Conservation (phyloP, 2,113 vertebrate species). For the Pelobates fuscus region DNA sequence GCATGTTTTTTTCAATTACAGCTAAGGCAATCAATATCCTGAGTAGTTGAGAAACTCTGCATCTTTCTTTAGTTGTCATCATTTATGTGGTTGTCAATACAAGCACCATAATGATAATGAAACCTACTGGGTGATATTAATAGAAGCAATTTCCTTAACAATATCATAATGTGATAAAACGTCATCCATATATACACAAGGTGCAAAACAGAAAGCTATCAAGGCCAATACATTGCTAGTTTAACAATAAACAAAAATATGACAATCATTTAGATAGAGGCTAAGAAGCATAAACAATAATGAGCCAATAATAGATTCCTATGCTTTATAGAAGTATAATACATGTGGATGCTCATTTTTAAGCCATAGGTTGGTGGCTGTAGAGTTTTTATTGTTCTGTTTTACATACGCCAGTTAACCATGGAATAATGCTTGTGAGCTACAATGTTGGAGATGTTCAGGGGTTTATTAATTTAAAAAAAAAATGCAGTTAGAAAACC, state of each 20-base stretch:
- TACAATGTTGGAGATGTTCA: no score
- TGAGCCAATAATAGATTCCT: no score
- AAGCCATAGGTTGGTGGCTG: no score
- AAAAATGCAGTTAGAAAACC: no score
- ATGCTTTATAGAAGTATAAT: no score
- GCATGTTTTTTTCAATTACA: conserved; percentile 26
- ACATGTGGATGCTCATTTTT: no score
- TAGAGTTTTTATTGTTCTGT: no score
- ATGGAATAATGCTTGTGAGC: no score
- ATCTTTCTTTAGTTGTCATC: conserved; percentile 19
- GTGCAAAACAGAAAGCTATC: neutral
- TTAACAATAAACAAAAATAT: neutral
- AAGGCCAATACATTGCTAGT: neutral
- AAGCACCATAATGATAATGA: conserved; percentile 16
- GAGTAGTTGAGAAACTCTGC: neutral
- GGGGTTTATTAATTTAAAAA: no score
- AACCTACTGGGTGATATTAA: neutral
- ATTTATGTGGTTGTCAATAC: conserved; percentile 31
- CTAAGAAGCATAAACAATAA: no score
- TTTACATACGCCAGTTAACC: no score
- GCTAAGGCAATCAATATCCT: conserved; percentile 16
- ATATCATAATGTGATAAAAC: neutral
- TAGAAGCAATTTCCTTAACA: neutral
- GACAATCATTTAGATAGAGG: no score
- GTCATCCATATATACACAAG: neutral